These are phyloP conservation scores for Apteryx mantelli DNA, from an alignment of 2,113 vertebrate species.

Conservation along the genomic window DNA sequence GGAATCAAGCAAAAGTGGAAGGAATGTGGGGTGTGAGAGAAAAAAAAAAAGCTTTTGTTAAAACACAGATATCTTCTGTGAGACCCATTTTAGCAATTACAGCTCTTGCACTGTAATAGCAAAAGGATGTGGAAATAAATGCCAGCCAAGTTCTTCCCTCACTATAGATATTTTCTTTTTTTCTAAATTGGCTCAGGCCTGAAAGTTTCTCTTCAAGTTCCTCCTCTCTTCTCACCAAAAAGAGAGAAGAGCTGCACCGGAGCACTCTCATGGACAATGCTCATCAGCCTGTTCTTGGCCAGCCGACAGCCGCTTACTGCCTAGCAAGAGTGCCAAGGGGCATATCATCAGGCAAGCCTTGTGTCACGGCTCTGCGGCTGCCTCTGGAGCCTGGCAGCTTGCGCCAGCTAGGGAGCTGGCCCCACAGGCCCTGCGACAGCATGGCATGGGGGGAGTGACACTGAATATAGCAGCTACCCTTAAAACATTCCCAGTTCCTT, in stretches of 20 bases:
- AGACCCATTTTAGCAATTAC: neutral
- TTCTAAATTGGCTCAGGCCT: neutral
- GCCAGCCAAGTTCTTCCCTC: neutral
- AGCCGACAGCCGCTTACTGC: neutral
- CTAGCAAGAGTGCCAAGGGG: neutral
- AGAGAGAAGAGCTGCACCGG: neutral
- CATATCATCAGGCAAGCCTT: rapidly evolving
- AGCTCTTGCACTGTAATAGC: neutral
- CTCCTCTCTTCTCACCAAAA: neutral
- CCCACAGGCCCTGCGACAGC: neutral
- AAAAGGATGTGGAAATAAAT: neutral
- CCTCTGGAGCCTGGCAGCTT: neutral
- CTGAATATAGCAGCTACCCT: neutral
- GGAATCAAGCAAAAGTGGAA: neutral
- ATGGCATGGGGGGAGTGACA: rapidly evolving
- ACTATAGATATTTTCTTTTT: neutral
- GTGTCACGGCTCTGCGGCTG: rapidly evolving
- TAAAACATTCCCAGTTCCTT: neutral
- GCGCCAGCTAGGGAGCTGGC: neutral
- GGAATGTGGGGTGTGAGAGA: neutral
- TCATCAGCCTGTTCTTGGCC: neutral
- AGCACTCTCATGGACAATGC: neutral
- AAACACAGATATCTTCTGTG: neutral
- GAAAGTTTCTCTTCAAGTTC: neutral
- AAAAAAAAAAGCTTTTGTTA: neutral